Evolutionary conservation across 2,888 invertebrate genomes (phyloP), one percentile per base, ranked within the genome.

Genomic region (Oeneis ivallda): DNA sequence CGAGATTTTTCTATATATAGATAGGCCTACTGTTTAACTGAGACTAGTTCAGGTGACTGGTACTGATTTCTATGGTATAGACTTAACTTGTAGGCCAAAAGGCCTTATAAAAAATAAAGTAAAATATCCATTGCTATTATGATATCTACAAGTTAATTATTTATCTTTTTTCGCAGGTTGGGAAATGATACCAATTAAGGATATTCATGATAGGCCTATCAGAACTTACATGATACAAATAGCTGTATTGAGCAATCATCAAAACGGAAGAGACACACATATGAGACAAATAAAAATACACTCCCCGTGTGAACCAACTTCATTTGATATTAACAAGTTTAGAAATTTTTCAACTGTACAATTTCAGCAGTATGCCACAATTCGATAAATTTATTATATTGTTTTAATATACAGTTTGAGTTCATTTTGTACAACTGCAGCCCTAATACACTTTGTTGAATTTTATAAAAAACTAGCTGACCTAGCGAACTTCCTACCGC

Each of bases 251-350:
- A 98, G 98, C 75, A 99, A 99, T 87, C 99, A 99, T 87, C 99
- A 99, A 85, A 99, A 99, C 89, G 99, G 99, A 4, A 92, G 99
- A 70, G 99, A 99, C 81, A 99, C 99, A 1, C 99, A 99, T 80
- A 97, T 99, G 94, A 93, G 99, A 62, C 98, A 98, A 86, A 98
- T 99, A 67, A 97, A 98, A 88, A 96, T 99, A 63, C 97, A 98
- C 82, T 98, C 98, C 58, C 98, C 98, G 0, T 92, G 92, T 76
- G 94, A 95, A 79, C 92, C 93, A 64, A 92, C 94, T 54, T 93
- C 94, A 57, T 93, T 94, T 75, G 93, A 95, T 13, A 90, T 95
- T 19, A 94, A 96, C 75, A 93, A 95, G 74, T 94, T 95, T 78
- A 95, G 95, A 49, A 95, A 95, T 80, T 98, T 97, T 84, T 95